These are phyloP conservation scores for Monomorium pharaonis DNA, from an alignment of 1,140 invertebrate species.

Conservation along the genomic window DNA sequence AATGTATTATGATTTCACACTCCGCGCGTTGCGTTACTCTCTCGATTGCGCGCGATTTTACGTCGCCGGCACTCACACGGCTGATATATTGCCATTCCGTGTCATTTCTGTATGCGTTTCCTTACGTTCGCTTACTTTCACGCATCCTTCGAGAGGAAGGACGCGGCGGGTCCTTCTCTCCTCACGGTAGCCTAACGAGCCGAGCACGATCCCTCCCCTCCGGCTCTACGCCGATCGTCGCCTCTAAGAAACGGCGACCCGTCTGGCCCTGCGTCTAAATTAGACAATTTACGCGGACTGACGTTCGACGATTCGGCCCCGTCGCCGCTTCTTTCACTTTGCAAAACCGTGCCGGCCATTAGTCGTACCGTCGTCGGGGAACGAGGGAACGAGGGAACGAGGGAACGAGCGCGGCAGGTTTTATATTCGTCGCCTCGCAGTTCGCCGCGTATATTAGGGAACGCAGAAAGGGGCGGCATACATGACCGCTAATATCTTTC, in stretches of 20 bases:
- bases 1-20: conserved; percentile 55
- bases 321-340: conserved; percentile 64
- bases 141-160: not conserved
- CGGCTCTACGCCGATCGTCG: conserved; percentile 52
- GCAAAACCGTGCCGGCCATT: conserved; percentile 69
- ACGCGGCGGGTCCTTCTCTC: not conserved
- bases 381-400: conserved; percentile 24
- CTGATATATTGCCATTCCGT: conserved; percentile 40
- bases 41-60: conserved; percentile 27
- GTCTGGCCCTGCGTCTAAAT: conserved; percentile 75
- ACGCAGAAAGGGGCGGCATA: conserved; percentile 54
- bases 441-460: conserved; percentile 62
- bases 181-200: conserved; percentile 69
- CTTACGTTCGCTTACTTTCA: conserved; percentile 9
- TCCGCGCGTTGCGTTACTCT: not conserved
- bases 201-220: not conserved
- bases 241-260: conserved; percentile 66
- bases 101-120: conserved; percentile 12
- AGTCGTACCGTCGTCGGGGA: conserved; percentile 56
- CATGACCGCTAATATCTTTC: conserved; percentile 65
- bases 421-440: conserved; percentile 70
- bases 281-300: conserved; percentile 78
- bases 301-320: conserved; percentile 51
- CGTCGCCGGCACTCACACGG: not conserved
- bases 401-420: conserved; percentile 61